Evolutionary conservation across 2,797 vertebrate species (phyloP).

Genomic region (Parauchenoglanis punctatus): DNA sequence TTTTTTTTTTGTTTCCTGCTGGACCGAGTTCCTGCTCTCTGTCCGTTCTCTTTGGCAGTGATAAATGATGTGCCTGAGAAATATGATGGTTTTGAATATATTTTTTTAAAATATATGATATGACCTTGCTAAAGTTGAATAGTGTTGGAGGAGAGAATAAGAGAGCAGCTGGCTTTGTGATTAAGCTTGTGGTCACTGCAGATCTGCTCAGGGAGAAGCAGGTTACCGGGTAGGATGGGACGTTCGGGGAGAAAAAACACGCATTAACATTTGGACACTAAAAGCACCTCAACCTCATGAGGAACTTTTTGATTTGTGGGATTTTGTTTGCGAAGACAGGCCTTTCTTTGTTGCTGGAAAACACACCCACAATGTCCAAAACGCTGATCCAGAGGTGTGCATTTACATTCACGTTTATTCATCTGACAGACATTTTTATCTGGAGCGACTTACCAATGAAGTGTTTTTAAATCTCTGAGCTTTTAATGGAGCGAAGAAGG

Average conservation of each 20-base stretch:
- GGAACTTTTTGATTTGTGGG: neutral
- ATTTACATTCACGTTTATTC: neutral
- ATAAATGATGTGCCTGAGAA: constrained; percentile 45
- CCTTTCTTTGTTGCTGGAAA: neutral
- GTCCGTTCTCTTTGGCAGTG: constrained; percentile 35
- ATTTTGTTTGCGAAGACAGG: neutral
- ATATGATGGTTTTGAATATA: neutral
- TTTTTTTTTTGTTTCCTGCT: constrained; percentile 31
- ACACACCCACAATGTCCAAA: neutral
- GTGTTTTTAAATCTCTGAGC: neutral
- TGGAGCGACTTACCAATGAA: neutral
- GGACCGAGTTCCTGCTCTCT: constrained; percentile 1
- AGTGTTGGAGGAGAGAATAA: neutral
- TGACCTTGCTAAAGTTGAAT: neutral
- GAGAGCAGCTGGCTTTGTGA: constrained; percentile 52
- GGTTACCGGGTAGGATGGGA: constrained; percentile 41
- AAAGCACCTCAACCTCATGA: neutral
- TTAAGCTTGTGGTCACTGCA: constrained; percentile 52
- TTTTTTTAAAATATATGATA: neutral
- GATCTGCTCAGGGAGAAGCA: constrained; percentile 44
- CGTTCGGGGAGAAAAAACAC: neutral
- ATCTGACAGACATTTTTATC: neutral
- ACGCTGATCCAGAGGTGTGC: neutral
- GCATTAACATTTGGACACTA: neutral
- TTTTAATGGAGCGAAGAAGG: neutral